phyloP scores from a whole-genome alignment of 2,888 invertebrate genomes.

The Oscheius onirici region DNA sequence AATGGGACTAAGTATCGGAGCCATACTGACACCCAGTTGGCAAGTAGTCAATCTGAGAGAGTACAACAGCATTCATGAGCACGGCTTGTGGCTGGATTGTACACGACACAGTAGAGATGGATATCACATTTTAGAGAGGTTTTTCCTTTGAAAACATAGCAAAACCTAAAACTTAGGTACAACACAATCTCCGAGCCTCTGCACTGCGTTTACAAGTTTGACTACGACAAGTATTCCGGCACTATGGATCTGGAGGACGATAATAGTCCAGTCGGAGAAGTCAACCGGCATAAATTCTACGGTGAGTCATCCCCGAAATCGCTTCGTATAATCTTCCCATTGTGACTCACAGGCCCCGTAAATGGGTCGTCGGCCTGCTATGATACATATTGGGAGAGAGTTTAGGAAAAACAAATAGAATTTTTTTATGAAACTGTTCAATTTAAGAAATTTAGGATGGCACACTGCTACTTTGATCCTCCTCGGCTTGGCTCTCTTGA shows the following conservation, averaged over 20 bases:
- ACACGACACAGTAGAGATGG: conserved; percentile 68
- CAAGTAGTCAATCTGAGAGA: conserved; percentile 70
- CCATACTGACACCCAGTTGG: conserved; percentile 69
- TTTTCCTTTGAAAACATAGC: background rate
- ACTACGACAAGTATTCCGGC: conserved; percentile 71
- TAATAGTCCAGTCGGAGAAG: conserved; percentile 70
- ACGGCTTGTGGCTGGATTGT: conserved; percentile 70
- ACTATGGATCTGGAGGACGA: conserved; percentile 70
- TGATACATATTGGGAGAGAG: background rate
- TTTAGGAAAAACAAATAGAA: background rate
- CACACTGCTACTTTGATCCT: conserved; percentile 69
- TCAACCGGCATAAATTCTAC: conserved; percentile 70
- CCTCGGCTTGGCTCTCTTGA: conserved; percentile 63
- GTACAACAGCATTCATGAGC: conserved; percentile 70
- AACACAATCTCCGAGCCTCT: conserved; percentile 68
- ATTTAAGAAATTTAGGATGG: conserved; percentile 55
- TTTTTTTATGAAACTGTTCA: background rate
- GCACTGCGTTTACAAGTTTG: conserved; percentile 71
- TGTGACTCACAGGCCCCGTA: background rate
- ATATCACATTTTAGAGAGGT: conserved; percentile 66
- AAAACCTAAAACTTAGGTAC: conserved; percentile 53
- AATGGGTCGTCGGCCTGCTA: background rate
- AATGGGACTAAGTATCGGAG: conserved; percentile 68
- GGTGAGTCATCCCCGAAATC: conserved; percentile 42
- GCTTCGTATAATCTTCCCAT: no score